These are phyloP conservation scores for Ctenosaura bakeri DNA, from an alignment of 2,797 vertebrate genomes.

Conservation along the genomic window DNA sequence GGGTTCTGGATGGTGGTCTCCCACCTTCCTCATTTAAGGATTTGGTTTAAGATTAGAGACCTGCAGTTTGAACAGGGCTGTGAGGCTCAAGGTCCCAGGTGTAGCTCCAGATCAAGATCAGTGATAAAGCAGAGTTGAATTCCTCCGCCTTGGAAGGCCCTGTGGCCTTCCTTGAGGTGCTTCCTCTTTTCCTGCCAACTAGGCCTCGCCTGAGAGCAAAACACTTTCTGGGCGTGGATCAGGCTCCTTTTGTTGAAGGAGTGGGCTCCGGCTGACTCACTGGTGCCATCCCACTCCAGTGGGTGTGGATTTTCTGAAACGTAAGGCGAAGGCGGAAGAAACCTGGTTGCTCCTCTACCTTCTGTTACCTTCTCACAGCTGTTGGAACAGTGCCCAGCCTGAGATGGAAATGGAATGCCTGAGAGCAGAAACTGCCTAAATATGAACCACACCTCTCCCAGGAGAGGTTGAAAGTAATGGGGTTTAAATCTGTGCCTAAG, in stretches of 20 bases:
- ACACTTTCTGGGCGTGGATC: slow-evolving; percentile 11
- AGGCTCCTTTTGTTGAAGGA: background rate
- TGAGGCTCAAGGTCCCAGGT: no score
- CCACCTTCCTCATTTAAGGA: background rate
- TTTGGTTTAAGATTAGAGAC: background rate
- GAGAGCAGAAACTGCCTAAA: slow-evolving; percentile 5
- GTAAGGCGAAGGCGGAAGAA: background rate
- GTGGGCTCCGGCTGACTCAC: background rate
- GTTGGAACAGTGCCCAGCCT: slow-evolving; percentile 6
- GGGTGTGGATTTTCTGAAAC: slow-evolving; percentile 16
- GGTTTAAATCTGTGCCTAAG: no score
- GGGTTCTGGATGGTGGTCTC: background rate
- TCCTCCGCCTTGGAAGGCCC: background rate
- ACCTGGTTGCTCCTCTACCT: background rate
- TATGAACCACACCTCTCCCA: background rate
- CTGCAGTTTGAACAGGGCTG: background rate
- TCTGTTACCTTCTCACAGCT: background rate
- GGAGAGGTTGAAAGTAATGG: background rate
- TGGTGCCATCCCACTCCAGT: background rate
- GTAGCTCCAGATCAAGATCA: background rate
- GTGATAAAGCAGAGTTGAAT: background rate
- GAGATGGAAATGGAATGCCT: background rate
- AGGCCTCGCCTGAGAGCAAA: slow-evolving; percentile 3
- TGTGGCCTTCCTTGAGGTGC: background rate
- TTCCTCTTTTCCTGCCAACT: background rate